A percentile compares a stretch with the other conserved stretches of the same genome.
These are phyloP conservation scores for Watsonalla cultraria DNA, from an alignment of 2,888 invertebrate species.

Conservation along the genomic window DNA sequence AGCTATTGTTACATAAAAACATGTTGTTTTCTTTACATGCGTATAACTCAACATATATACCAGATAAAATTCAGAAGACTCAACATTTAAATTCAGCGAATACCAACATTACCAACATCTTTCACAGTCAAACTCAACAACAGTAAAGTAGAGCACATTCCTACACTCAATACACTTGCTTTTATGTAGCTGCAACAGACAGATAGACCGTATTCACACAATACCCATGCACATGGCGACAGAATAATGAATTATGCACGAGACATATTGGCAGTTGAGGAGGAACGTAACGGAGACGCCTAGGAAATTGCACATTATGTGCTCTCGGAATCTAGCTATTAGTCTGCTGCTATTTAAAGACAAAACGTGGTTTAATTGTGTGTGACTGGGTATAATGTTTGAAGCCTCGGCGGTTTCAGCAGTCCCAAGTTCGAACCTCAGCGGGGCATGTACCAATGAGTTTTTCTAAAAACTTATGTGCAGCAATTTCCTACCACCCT, in stretches of 20 bases:
- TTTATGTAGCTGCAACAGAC: not conserved
- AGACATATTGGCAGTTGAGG: conserved; percentile 1
- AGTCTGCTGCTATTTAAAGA: no score
- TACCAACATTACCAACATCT: not conserved
- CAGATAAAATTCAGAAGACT: no score
- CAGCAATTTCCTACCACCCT: no score
- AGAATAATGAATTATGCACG: conserved; percentile 1
- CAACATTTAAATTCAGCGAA: not conserved
- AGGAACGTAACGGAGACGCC: not conserved
- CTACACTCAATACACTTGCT: not conserved
- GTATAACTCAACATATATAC: no score
- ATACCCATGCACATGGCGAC: not conserved
- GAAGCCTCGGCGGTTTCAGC: no score
- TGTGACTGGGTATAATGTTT: no score
- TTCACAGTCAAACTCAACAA: not conserved
- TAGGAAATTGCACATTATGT: not conserved
- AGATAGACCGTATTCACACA: not conserved
- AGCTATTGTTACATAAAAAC: no score
- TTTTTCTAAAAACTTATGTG: no score
- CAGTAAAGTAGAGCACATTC: not conserved
- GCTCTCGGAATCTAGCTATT: not conserved
- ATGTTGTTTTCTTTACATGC: no score
- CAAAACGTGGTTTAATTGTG: no score
- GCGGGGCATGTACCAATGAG: no score
- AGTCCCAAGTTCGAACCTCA: no score